Evolutionary conservation across 2,113 vertebrate species (phyloP), one percentile per base, ranked within the genome.

Genomic region (Indicator maculatus): DNA sequence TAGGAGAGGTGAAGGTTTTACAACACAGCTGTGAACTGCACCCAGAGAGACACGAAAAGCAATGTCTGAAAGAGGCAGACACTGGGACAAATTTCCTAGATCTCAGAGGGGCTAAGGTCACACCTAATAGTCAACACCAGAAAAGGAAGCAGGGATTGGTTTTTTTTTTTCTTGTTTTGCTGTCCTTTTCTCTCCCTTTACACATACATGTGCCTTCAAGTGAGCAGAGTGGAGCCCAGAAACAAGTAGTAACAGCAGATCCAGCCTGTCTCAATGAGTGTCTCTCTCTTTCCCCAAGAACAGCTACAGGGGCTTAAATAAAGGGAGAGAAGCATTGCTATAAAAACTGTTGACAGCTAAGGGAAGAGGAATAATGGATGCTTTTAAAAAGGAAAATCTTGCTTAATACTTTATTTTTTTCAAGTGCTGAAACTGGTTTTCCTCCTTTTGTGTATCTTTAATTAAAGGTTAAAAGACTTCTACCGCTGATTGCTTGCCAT

Each of bases 381-480:
- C 39, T 93, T 96, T 92, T 79, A 33, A 59, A 88, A 91, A 82
- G 50, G 58, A 72, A 89, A 82, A 60, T 75, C 81, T 87, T 93
- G 38, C 75, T 93, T 96, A 94, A 89, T 88, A 59, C 79, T 90
- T 94, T 88, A 87, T 94, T 95, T 96, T 93, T 95, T 93, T 95
- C 90, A 88, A 93, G 92, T 82, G 70, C 73, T 82, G 89, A 82
- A 94, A 89, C 86, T 92, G 66, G 50, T 96, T 92, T 95, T 90
- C 66, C 77, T 93, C 50, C 93, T 94, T 95, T 93, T 92, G 80
- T 94, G 63, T 94, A 76, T 90, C 81, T 90, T 96, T 96, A 96
- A 96, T 96, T 94, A 92, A 96, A 96, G 92, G 93, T 95, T 96
- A 94, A 92, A 96, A 94, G 93, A 82, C 70, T 96, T 89, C 81